These are phyloP conservation scores for Channa striata DNA, from an alignment of 2,797 vertebrate genomes.

Conservation along the genomic window DNA sequence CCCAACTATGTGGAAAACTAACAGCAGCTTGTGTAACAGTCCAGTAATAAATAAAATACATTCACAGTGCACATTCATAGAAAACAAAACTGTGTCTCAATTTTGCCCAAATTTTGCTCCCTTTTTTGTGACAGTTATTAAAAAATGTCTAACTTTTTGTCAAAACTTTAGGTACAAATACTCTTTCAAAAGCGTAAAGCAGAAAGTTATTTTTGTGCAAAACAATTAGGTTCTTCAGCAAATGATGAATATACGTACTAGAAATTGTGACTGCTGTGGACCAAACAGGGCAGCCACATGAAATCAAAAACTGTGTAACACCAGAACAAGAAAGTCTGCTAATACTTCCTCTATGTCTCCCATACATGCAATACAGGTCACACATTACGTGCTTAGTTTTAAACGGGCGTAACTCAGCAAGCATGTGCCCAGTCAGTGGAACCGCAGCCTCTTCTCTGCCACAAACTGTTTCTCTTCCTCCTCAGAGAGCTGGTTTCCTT, in stretches of 20 bases:
- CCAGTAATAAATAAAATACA: conserved; percentile 9
- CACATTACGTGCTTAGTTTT: no score
- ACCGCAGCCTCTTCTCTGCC: conserved; percentile 71
- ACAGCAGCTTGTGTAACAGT: conserved; percentile 1
- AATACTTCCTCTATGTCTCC: neutral
- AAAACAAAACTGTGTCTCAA: neutral
- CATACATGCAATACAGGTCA: neutral
- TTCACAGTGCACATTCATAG: neutral
- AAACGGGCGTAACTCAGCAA: neutral
- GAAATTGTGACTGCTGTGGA: neutral
- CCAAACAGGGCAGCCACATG: neutral
- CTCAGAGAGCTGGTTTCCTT: conserved; percentile 76
- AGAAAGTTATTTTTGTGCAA: no score
- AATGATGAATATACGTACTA: neutral
- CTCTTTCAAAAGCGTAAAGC: neutral
- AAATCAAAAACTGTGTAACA: neutral
- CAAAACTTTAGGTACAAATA: neutral
- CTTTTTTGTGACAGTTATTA: neutral
- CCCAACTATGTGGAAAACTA: neutral
- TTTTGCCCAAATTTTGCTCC: conserved; percentile 12
- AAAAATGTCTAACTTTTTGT: neutral
- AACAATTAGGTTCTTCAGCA: neutral
- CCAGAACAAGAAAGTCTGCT: neutral
- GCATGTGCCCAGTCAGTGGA: conserved; percentile 59
- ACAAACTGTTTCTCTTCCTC: conserved; percentile 77